These are phyloP conservation scores for Corythoichthys intestinalis DNA, from an alignment of 2,113 vertebrate species.

Conservation along the genomic window DNA sequence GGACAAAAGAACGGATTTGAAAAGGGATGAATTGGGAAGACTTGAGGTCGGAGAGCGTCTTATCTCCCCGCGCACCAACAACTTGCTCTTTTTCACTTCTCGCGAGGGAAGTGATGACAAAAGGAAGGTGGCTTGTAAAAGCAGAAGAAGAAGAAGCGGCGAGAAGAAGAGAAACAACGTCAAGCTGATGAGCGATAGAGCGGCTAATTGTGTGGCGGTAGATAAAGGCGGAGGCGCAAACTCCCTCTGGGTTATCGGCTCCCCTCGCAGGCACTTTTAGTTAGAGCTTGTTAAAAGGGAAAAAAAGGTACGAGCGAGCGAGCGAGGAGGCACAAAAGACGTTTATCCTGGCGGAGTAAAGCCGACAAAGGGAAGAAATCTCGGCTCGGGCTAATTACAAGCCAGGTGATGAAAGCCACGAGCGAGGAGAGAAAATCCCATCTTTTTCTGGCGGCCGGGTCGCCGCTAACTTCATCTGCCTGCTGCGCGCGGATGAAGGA, in stretches of 20 bases:
- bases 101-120: constrained; percentile 26
- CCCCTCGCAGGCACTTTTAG: constrained; percentile 38
- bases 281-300: constrained; percentile 64
- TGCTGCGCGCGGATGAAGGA: background rate
- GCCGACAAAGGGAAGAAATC: constrained; percentile 66
- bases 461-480: constrained; percentile 17
- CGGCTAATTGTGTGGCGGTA: constrained; percentile 70
- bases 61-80: constrained; percentile 33
- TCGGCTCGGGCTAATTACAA: constrained; percentile 67
- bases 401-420: constrained; percentile 55
- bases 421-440: constrained; percentile 49
- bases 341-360: constrained; percentile 59
- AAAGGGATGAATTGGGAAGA: background rate
- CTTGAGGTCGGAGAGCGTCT: constrained; percentile 10
- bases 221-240: constrained; percentile 56
- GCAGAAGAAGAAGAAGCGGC: constrained; percentile 15
- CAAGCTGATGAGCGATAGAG: constrained; percentile 58
- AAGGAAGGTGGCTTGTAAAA: constrained; percentile 42
- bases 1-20: constrained; percentile 1
- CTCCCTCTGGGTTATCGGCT: constrained; percentile 62
- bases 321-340: constrained; percentile 62
- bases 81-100: constrained; percentile 39
- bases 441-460: constrained; percentile 45
- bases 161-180: constrained; percentile 9
- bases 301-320: constrained; percentile 61